phyloP scores from a whole-genome alignment of 2,113 vertebrate species.

The Lagenorhynchus albirostris region DNA sequence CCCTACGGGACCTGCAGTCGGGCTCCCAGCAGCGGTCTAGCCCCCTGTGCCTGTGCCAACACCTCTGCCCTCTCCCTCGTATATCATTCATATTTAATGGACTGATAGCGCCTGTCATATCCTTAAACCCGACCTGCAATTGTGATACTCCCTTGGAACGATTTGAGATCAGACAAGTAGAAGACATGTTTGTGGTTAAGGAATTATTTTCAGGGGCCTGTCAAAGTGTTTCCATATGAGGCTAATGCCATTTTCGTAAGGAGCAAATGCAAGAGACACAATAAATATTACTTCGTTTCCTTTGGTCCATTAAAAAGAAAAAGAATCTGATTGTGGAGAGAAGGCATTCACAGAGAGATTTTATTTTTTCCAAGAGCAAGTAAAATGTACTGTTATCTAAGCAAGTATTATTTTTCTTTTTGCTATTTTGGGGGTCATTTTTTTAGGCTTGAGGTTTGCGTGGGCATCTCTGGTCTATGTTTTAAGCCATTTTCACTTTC shows the following conservation, averaged over 20 bases:
- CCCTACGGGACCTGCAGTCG: accelerated
- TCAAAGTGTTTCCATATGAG: constrained; percentile 73
- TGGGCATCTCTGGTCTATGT: neutral
- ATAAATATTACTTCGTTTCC: constrained; percentile 64
- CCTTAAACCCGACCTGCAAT: constrained; percentile 55
- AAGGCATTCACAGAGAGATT: neutral
- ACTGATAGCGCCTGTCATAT: constrained; percentile 48
- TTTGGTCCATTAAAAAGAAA: constrained; percentile 41
- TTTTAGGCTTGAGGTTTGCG: neutral
- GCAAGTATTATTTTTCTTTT: neutral
- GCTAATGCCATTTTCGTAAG: constrained; percentile 42
- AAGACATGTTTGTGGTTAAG: constrained; percentile 71
- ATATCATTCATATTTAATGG: constrained; percentile 54
- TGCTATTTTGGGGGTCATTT: neutral
- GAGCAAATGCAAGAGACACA: constrained; percentile 44
- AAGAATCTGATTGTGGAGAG: neutral
- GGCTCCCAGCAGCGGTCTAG: neutral
- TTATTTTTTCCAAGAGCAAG: neutral
- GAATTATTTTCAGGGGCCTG: constrained; percentile 54
- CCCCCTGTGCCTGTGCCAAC: neutral
- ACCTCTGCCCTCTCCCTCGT: constrained; percentile 39
- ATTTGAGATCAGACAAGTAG: constrained; percentile 72
- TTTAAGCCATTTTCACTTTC: neutral
- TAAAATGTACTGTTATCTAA: neutral
- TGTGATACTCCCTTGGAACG: constrained; percentile 48